Evolutionary conservation across 1,140 invertebrate genomes (phyloP), one percentile per base, ranked within the genome.

Genomic region (Philopotamus ludificatus): DNA sequence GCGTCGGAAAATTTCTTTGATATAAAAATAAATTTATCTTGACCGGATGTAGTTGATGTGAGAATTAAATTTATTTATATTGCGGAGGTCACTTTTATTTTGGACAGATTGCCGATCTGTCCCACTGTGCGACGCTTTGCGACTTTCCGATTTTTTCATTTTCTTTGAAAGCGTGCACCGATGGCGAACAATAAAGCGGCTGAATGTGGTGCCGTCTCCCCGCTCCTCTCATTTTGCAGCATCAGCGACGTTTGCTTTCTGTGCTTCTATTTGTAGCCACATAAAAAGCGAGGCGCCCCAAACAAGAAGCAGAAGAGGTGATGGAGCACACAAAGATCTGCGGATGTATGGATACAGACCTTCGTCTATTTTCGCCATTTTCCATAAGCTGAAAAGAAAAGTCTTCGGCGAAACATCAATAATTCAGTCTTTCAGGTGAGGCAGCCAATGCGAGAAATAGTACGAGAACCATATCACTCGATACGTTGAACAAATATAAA

Each of bases 231-330:
- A 18, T 15, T 42, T 25, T 21, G 23, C 39, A 7, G 10, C 21
- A n/a, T 55, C 20, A 15, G 15, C 51, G n/a, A 21, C 54, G 28
- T 39, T 57, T 42, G 47, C 53, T 39, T 57, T 57, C 47, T 60
- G 41, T 60, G 18, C 42, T 42, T 47, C 42, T 47, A 60, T 60
- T 60, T 60, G 57, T 22, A 18, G 57, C 23, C 57, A 42, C 42
- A 60, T 60, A 60, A 47, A 60, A 60, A 60, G 47, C 28, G 42
- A 47, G 57, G 21, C 4, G 57, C 25, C 23, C 22, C 44, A 60
- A 20, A 60, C 23, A 34, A 34, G 28, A 34, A 12, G 28, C 4
- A 12, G 4, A 12, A 34, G 12, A 12, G 28, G 28, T 34, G 26
- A 16, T 34, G 53, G 4, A 26, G 28, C 15, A 50, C 47, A 54